Percentiles rank a stretch among this genome's conserved stretches.
These are phyloP conservation scores for Hybognathus amarus DNA, from an alignment of 2,797 vertebrate species.

Conservation along the genomic window DNA sequence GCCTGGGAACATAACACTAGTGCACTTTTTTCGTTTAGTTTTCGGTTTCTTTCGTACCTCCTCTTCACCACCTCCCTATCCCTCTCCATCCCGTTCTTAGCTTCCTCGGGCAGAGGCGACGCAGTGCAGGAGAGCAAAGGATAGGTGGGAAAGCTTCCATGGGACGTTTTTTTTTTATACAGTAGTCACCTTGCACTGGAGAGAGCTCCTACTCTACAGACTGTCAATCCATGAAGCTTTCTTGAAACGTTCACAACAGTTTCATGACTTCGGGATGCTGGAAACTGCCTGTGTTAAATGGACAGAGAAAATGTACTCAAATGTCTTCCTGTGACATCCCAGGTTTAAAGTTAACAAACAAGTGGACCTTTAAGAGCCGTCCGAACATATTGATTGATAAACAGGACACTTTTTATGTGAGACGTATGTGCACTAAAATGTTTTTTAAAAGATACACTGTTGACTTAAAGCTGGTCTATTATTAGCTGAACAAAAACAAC, in stretches of 20 bases:
- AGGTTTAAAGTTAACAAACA: constrained; percentile 55
- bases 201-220: constrained; percentile 49
- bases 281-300: constrained; percentile 56
- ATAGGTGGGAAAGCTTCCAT: constrained; percentile 51
- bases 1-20: constrained; percentile 79
- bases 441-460: constrained; percentile 44
- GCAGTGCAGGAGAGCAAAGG: constrained; percentile 46
- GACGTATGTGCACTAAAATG: constrained; percentile 46
- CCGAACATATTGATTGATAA: constrained; percentile 60
- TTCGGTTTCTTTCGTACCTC: constrained; percentile 60
- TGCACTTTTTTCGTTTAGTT: constrained; percentile 56
- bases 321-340: constrained; percentile 70
- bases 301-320: constrained; percentile 51
- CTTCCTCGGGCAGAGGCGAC: constrained; percentile 60
- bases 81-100: constrained; percentile 59
- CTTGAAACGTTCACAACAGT: constrained; percentile 1
- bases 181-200: constrained; percentile 75
- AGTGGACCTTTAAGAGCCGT: constrained; percentile 60
- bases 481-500: constrained; percentile 36
- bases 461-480: constrained; percentile 36
- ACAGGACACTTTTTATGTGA: constrained; percentile 57
- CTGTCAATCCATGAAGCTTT: constrained; percentile 10
- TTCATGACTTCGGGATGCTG: constrained; percentile 28
- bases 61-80: constrained; percentile 59
- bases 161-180: constrained; percentile 62